Conservation (phyloP, 1,140 invertebrate species). For the Drosophila rhopaloa region DNA sequence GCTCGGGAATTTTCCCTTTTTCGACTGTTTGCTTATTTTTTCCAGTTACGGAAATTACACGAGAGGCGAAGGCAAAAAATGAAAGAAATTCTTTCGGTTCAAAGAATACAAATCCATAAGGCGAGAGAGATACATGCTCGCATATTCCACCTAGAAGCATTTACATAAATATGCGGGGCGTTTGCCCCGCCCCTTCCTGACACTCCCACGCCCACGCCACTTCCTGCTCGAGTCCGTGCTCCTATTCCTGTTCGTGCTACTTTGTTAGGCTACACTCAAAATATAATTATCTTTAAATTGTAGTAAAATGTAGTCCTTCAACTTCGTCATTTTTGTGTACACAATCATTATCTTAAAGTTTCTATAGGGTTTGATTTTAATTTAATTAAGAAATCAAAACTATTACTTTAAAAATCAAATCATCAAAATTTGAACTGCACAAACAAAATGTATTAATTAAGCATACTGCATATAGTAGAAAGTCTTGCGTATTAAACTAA, state of each 20-base stretch:
- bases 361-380: no score
- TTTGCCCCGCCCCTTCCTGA: conserved; percentile 20
- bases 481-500: no score
- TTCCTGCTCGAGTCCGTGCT: conserved; percentile 34
- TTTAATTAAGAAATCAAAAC: not conserved
- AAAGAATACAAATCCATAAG: conserved; percentile 57
- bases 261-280: conserved; percentile 25
- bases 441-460: no score
- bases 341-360: no score
- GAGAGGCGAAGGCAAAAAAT: conserved; percentile 39
- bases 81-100: conserved; percentile 57
- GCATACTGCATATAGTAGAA: no score
- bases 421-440: no score
- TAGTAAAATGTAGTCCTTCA: no score
- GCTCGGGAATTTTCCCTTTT: conserved; percentile 37
- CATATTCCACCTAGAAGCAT: conserved; percentile 44
- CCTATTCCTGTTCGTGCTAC: conserved; percentile 33
- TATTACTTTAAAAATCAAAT: no score
- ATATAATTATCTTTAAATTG: not conserved
- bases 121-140: conserved; percentile 47
- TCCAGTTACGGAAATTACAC: conserved; percentile 36
- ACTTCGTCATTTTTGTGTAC: no score
- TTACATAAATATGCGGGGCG: conserved; percentile 39
- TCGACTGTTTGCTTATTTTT: conserved; percentile 18
- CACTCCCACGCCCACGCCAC: not conserved